Conservation (phyloP, 2,797 vertebrate species). For the Myoxocephalus aenaeus region DNA sequence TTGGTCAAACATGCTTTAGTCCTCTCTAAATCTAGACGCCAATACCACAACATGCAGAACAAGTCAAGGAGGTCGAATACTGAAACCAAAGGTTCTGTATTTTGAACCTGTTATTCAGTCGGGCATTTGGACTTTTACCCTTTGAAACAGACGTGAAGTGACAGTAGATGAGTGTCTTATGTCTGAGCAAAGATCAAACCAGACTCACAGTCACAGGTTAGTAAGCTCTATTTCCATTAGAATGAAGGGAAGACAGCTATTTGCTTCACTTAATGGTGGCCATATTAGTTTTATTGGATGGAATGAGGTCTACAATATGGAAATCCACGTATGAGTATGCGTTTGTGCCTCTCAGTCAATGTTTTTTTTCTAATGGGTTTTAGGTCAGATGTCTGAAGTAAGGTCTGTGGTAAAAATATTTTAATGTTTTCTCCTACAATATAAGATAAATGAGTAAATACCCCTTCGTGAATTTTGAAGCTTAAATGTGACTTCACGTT, state of each 20-base stretch:
- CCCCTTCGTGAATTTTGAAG: neutral
- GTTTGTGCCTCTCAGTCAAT: neutral
- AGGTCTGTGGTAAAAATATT: neutral
- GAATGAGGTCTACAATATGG: neutral
- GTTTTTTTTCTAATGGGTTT: neutral
- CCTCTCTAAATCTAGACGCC: neutral
- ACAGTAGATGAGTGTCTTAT: slow-evolving; percentile 6
- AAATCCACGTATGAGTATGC: neutral
- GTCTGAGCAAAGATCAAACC: slow-evolving; percentile 21
- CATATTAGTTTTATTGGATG: neutral
- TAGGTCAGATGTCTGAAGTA: neutral
- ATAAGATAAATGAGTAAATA: no score
- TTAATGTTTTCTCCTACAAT: no score
- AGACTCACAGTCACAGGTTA: neutral
- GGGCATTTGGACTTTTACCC: slow-evolving; percentile 14
- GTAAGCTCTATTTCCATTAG: neutral
- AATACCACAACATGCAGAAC: slow-evolving; percentile 12
- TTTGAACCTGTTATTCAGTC: slow-evolving; percentile 13
- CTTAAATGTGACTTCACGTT: no score
- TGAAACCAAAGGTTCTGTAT: slow-evolving; percentile 4
- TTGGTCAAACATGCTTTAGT: neutral
- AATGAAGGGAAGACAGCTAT: neutral
- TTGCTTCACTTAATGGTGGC: neutral
- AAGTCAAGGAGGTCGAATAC: neutral
- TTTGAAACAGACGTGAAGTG: slow-evolving; percentile 13